Evolutionary conservation across 2,888 invertebrate species (phyloP).

Genomic region (Heliconius hortense): DNA sequence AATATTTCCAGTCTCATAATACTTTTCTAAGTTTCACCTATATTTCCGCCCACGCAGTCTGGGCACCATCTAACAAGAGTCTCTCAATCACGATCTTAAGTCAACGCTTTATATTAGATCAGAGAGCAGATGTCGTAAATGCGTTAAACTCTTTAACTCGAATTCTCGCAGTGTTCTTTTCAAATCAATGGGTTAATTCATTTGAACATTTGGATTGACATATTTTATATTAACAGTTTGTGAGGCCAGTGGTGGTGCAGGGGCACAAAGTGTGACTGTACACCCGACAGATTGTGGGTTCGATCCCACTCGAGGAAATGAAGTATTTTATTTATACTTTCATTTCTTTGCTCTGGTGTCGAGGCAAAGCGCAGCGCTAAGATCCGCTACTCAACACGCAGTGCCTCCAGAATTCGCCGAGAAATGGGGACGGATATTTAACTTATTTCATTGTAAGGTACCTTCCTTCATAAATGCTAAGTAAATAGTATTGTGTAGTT

Average conservation of each 20-base stretch:
- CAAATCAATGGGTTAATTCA: constrained; percentile 28
- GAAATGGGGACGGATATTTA: too few relatives aligned
- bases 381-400: too few relatives aligned
- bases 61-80: constrained; percentile 20
- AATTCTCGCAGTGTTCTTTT: constrained; percentile 22
- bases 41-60: constrained; percentile 23
- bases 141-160: constrained; percentile 36
- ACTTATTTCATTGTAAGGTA: too few relatives aligned
- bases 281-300: too few relatives aligned
- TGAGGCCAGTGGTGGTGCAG: background rate
- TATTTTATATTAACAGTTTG: background rate
- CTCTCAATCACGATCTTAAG: constrained; percentile 31
- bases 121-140: constrained; percentile 37
- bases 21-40: background rate
- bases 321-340: too few relatives aligned
- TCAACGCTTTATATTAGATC: constrained; percentile 36
- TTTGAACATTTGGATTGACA: constrained; percentile 12
- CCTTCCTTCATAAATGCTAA: too few relatives aligned
- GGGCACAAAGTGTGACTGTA: too few relatives aligned
- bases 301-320: too few relatives aligned
- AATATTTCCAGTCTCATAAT: constrained; percentile 1
- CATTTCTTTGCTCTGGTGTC: too few relatives aligned
- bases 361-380: too few relatives aligned
- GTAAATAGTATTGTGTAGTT: too few relatives aligned
- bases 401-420: too few relatives aligned